phyloP scores from a whole-genome alignment of 2,888 invertebrate species.

The Microchrysa polita region DNA sequence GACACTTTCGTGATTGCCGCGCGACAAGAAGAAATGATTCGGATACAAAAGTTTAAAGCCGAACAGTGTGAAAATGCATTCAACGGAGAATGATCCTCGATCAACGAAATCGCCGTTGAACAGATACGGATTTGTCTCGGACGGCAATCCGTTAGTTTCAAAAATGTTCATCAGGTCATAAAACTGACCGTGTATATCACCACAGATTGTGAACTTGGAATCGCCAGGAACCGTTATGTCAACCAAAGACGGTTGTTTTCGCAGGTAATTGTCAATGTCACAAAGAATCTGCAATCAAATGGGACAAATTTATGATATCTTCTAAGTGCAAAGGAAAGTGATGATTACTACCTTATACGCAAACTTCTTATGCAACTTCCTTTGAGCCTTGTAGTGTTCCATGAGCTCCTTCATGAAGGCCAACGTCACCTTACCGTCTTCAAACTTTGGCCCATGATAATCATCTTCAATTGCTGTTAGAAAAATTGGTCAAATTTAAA shows the following conservation, averaged over 20 bases:
- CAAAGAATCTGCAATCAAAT: conserved; percentile 80
- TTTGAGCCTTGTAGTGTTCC: conserved; percentile 89
- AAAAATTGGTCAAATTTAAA: background rate
- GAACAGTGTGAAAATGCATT: conserved; percentile 97
- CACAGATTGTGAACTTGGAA: conserved; percentile 96
- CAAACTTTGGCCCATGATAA: conserved; percentile 90
- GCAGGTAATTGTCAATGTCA: conserved; percentile 86
- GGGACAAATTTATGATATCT: background rate
- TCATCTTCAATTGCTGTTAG: conserved; percentile 89
- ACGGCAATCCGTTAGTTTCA: conserved; percentile 94
- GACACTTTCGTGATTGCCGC: conserved; percentile 98
- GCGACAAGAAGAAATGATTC: conserved; percentile 95
- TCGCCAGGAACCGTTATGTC: conserved; percentile 88
- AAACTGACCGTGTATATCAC: conserved; percentile 99
- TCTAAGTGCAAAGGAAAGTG: background rate
- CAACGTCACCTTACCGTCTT: conserved; percentile 86
- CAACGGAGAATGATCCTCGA: conserved; percentile 98
- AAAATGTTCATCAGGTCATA: conserved; percentile 99
- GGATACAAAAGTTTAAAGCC: conserved; percentile 97
- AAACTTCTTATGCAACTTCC: conserved; percentile 94
- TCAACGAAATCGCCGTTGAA: conserved; percentile 99
- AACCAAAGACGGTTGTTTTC: conserved; percentile 85
- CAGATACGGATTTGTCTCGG: conserved; percentile 92
- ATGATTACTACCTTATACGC: conserved; percentile 86
- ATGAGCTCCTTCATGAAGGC: conserved; percentile 91